A percentile compares a stretch with the other conserved stretches of the same genome.
phyloP scores from a whole-genome alignment of 1,140 invertebrate species.

The Pachyrhynchus sulphureomaculatus region DNA sequence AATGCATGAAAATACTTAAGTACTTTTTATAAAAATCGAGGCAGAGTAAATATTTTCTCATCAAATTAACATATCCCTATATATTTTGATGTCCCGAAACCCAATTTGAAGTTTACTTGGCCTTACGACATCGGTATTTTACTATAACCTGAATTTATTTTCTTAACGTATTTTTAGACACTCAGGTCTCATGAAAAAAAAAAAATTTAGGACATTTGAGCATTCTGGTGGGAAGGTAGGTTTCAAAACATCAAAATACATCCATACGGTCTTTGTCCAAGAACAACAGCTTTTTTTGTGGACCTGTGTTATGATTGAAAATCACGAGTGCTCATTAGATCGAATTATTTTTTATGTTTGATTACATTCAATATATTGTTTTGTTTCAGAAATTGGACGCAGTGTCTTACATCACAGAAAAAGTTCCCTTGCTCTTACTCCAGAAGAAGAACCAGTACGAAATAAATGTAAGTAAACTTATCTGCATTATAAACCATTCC shows the following conservation, averaged over 20 bases:
- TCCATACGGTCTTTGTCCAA: neutral
- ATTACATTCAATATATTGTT: neutral
- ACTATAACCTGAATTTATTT: too few species aligned
- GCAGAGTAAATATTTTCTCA: too few species aligned
- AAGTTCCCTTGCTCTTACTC: slow-evolving; percentile 23
- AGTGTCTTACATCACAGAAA: slow-evolving; percentile 22
- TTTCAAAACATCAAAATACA: neutral
- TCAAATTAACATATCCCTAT: too few species aligned
- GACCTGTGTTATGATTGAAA: too few species aligned
- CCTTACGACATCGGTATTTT: too few species aligned
- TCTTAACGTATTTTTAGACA: too few species aligned
- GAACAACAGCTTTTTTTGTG: neutral
- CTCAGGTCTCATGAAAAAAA: too few species aligned
- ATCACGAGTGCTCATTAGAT: too few species aligned
- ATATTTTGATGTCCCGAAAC: too few species aligned
- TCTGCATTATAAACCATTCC: neutral
- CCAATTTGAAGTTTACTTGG: too few species aligned
- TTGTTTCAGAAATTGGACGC: slow-evolving; percentile 23
- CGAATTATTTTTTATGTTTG: neutral
- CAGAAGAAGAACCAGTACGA: slow-evolving; percentile 28
- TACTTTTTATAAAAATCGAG: too few species aligned
- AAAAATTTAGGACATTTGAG: neutral
- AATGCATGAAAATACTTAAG: too few species aligned
- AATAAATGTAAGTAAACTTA: slow-evolving; percentile 20
- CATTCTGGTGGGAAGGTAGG: neutral